A percentile compares a stretch with the other conserved stretches of the same genome.
Conservation (phyloP, 2,797 vertebrate species). For the Microctenopoma steveboyesi region DNA sequence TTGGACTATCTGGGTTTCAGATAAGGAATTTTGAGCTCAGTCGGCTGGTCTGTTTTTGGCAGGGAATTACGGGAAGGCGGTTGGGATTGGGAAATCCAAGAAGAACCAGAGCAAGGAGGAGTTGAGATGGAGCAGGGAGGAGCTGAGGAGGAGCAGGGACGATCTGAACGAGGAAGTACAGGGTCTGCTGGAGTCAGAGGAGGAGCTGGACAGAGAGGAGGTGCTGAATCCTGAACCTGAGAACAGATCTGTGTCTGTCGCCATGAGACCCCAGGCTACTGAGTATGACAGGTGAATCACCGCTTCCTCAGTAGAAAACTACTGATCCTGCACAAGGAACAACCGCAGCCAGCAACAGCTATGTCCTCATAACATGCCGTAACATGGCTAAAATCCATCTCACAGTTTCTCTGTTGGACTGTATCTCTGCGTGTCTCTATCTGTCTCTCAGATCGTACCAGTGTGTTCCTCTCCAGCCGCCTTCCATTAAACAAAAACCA, state of each 20-base stretch:
- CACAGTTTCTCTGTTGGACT: background rate
- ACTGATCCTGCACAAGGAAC: background rate
- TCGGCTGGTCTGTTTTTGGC: slow-evolving; percentile 22
- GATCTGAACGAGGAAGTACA: slow-evolving; percentile 71
- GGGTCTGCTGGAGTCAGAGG: slow-evolving; percentile 76
- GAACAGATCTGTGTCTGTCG: slow-evolving; percentile 82
- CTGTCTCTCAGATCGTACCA: slow-evolving; percentile 84
- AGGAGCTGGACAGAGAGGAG: slow-evolving; percentile 76
- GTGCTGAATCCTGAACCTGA: slow-evolving; percentile 64
- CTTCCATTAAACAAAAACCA: slow-evolving; percentile 80
- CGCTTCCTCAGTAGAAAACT: background rate
- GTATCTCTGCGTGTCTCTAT: background rate
- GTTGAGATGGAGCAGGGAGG: slow-evolving; percentile 70
- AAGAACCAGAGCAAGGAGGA: slow-evolving; percentile 74
- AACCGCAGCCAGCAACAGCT: background rate
- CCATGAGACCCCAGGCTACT: slow-evolving; percentile 82
- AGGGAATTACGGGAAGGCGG: slow-evolving; percentile 91
- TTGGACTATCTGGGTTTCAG: too few relatives aligned
- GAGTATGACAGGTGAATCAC: slow-evolving; percentile 86
- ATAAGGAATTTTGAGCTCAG: background rate
- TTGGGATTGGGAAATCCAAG: slow-evolving; percentile 75
- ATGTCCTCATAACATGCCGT: too few relatives aligned
- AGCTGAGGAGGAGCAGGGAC: slow-evolving; percentile 75
- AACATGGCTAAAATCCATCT: too few relatives aligned
- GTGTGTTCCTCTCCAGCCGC: slow-evolving; percentile 85